These are phyloP conservation scores for Leucoraja ocellata DNA, from an alignment of 2,797 vertebrate genomes.

Conservation along the genomic window DNA sequence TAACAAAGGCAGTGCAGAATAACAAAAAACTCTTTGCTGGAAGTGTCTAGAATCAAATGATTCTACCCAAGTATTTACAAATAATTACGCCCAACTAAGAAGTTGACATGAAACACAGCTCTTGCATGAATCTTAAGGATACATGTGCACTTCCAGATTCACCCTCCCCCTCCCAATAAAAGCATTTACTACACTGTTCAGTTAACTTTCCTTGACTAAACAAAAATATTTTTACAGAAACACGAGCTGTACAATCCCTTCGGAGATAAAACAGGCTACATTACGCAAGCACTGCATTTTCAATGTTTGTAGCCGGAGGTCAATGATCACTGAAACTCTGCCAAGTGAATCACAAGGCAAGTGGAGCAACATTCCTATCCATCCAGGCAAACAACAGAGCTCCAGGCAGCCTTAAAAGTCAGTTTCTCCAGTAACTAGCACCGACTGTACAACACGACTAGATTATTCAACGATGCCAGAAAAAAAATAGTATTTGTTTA, in stretches of 20 bases:
- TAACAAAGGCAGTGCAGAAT: background rate
- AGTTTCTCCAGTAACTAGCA: slow-evolving; percentile 1
- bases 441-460: background rate
- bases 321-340: slow-evolving; percentile 27
- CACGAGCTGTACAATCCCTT: slow-evolving; percentile 12
- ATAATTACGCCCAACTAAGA: background rate
- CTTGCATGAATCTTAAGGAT: background rate
- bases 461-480: background rate
- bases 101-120: background rate
- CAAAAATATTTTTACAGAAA: slow-evolving; percentile 25
- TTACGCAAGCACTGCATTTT: slow-evolving; percentile 31
- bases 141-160: background rate
- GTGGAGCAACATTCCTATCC: slow-evolving; percentile 29
- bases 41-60: background rate
- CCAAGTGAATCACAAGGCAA: slow-evolving; percentile 35
- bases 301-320: slow-evolving; percentile 17
- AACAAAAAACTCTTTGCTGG: too few relatives aligned
- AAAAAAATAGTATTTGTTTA: too few relatives aligned
- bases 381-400: slow-evolving; percentile 28
- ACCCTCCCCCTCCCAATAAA: background rate
- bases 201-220: background rate
- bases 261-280: slow-evolving; percentile 28
- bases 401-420: slow-evolving; percentile 1
- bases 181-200: background rate
- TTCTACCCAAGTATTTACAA: background rate